Evolutionary conservation across 2,888 invertebrate species (phyloP).

Genomic region (Lagria hirta): DNA sequence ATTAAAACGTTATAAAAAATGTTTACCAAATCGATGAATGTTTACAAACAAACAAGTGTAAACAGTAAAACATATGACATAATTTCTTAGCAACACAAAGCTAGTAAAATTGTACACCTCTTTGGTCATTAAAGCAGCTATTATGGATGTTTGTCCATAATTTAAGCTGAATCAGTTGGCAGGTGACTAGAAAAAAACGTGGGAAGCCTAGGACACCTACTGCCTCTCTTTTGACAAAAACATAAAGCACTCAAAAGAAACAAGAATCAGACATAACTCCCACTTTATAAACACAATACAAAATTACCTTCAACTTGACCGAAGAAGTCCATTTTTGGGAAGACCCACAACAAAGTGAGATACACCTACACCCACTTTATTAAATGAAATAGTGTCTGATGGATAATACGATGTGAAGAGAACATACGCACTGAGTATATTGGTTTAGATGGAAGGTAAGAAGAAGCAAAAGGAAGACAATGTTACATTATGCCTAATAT

Average conservation of each 20-base stretch:
- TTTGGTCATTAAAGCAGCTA: too few species aligned
- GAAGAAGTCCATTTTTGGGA: constrained; percentile 21
- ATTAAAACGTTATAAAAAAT: too few species aligned
- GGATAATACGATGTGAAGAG: constrained; percentile 18
- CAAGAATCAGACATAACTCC: constrained; percentile 11
- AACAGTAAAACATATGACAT: too few species aligned
- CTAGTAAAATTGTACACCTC: too few species aligned
- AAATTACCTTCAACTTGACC: constrained; percentile 27
- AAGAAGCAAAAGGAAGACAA: constrained; percentile 42
- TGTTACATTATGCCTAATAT: constrained; percentile 47
- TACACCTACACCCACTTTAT: constrained; percentile 19
- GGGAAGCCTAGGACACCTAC: constrained; percentile 24
- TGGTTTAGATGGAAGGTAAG: constrained; percentile 32
- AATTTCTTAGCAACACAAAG: too few species aligned
- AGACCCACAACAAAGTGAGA: constrained; percentile 12
- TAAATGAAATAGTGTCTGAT: constrained; percentile 17
- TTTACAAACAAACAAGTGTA: too few species aligned
- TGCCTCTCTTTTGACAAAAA: constrained; percentile 10
- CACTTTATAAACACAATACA: constrained; percentile 11
- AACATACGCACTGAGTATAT: constrained; percentile 28
- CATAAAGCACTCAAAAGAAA: constrained; percentile 8
- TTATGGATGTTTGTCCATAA: neutral
- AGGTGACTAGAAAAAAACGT: constrained; percentile 29
- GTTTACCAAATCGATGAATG: too few species aligned
- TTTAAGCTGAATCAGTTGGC: constrained; percentile 13